These are phyloP conservation scores for Glyptemys insculpta DNA, from an alignment of 2,797 vertebrate species.

Conservation along the genomic window DNA sequence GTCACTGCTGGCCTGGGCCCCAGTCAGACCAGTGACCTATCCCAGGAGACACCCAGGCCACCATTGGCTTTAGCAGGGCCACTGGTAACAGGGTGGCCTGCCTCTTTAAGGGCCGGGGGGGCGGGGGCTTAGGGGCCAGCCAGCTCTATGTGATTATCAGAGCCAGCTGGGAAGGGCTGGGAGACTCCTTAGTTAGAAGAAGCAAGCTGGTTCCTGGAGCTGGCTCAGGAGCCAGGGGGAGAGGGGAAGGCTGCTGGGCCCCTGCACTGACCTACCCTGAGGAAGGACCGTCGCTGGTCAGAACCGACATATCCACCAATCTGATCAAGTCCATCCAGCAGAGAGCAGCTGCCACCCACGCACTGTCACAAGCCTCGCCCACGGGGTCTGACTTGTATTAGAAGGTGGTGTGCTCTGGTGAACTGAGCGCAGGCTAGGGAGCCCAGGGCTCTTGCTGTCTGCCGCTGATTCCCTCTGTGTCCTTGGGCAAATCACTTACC, in stretches of 20 bases:
- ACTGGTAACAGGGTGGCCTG: background rate
- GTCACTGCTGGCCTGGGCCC: constrained; percentile 28
- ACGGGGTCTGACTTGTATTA: background rate
- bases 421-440: background rate
- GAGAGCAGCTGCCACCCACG: background rate
- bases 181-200: background rate
- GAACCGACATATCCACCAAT: too few species aligned
- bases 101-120: background rate
- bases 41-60: background rate
- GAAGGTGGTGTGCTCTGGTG: background rate
- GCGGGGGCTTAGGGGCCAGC: background rate
- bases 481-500: fast-evolving
- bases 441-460: background rate
- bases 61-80: background rate
- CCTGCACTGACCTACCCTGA: background rate
- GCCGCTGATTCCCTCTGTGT: background rate
- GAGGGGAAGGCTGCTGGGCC: too few species aligned
- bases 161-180: background rate
- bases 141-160: background rate
- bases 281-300: too few species aligned
- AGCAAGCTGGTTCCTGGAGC: background rate
- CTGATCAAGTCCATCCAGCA: background rate
- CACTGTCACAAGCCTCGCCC: background rate
- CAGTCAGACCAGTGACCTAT: background rate
- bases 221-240: too few species aligned